Base-by-base conservation (phyloP, 2,888 invertebrate genomes). In the Tachina fera region DNA sequence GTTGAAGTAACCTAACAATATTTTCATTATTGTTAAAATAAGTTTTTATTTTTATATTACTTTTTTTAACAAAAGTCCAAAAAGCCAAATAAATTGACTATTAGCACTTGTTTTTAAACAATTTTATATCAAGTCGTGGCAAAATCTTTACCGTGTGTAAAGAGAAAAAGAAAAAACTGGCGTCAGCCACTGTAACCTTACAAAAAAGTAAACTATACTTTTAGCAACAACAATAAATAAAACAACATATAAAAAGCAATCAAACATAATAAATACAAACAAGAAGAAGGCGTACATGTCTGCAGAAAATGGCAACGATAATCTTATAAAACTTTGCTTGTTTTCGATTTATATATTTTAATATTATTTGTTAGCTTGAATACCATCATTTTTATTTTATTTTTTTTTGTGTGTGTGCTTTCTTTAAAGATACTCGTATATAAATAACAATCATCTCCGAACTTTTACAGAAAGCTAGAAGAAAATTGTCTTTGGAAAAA, bases 51-150 rank as follows among this genome's bases (percentile, higher is more conserved):
- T 67, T 60, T 51, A 58, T 71, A 14, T 53, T 53, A n/a, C n/a
- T 53, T 43, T 19, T 31, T 31, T 31, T 31, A 31, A 6, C 14
- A 58, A 31, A 19, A 61, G 2, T 43, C 51, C 49, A 56, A 63
- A 79, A 71, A 79, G 56, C 58, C 75, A 79, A 84, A 84, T 84
- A 84, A 84, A 80, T 84, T 84, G 79, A 75, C 74, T 79, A 75
- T 75, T 84, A 79, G 47, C 61, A 63, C 11, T 70, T 41, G 65
- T 70, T 79, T 83, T 74, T 43, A 63, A 14, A 5, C 45, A 65
- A 31, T 49, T 76, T 75, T 10, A 49, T 61, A 19, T 39, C 39
- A 58, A 58, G n/a, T 58, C 49, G 47, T 58, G 65, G 65, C 39
- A 45, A 58, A 68, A 60, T 60, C 58, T 49, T 13, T 31, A 58